phyloP scores from a whole-genome alignment of 1,140 invertebrate genomes.

The Thalassaphorura encarpata region DNA sequence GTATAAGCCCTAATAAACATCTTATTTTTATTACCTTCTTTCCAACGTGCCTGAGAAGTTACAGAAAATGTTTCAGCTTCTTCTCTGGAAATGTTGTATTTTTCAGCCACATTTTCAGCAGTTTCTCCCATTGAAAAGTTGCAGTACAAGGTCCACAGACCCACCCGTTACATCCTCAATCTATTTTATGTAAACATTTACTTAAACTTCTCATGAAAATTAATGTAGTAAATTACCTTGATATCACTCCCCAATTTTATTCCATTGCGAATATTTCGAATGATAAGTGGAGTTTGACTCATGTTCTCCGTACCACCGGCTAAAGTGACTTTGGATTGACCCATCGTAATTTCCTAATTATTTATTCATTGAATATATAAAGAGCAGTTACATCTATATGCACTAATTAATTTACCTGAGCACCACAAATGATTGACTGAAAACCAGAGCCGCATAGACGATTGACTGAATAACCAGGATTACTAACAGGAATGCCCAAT shows the following conservation, averaged over 20 bases:
- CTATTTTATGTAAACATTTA: too few species aligned
- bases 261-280: constrained; percentile 84
- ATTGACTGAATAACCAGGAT: constrained; percentile 73
- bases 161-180: constrained; percentile 92
- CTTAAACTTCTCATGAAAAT: too few species aligned
- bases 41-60: constrained; percentile 71
- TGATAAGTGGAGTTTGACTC: constrained; percentile 84
- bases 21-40: too few species aligned
- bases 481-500: constrained; percentile 69
- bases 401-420: too few species aligned
- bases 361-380: too few species aligned
- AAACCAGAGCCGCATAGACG: constrained; percentile 91
- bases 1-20: too few species aligned
- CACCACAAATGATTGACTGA: constrained; percentile 80
- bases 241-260: constrained; percentile 66
- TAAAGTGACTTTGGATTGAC: constrained; percentile 76
- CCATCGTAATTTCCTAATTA: constrained; percentile 68
- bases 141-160: constrained; percentile 78
- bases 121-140: constrained; percentile 93
- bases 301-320: constrained; percentile 59
- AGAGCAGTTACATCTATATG: too few species aligned
- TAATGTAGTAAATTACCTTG: constrained; percentile 16
- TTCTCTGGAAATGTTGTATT: constrained; percentile 74
- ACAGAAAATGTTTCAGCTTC: constrained; percentile 84
- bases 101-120: constrained; percentile 90